Base-by-base conservation (phyloP, 2,888 invertebrate species). In the Coelopa pilipes region DNA sequence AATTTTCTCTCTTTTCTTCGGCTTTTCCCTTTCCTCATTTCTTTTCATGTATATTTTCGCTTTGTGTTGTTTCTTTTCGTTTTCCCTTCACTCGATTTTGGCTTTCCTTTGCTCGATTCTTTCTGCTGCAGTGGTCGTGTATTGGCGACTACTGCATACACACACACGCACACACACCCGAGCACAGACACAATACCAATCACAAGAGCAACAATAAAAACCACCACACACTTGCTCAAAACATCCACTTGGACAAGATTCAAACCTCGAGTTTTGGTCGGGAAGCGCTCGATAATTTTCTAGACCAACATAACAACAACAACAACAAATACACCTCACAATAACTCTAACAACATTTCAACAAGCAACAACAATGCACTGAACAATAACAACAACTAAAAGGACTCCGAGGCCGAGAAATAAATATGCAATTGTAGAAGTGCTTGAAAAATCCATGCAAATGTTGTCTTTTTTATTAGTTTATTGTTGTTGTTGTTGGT, bases 1-100 rank as follows among this genome's bases (percentile, higher is more conserved):
- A 68, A 45, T 68, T 68, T 53, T 45, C n/a, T 69, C 10, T 46
- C n/a, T 34, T 45, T 55, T 34, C 17, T 55, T 53, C 55, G 15
- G 24, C 17, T 53, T n/a, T 13, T 68, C 34, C n/a, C n/a, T 50
- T 12, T 45, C 17, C 21, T 59, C 9, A 24, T 55, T 21, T 12
- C 50, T 53, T 55, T 34, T 21, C 60, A 15, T 62, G n/a, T 66
- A 19, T 50, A 50, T 50, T 12, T 13, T 66, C n/a, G 17, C 49
- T 49, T 66, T 66, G 24, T 24, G 19, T 17, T 66, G 19, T 9
- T 34, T 62, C 34, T 34, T 7, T 34, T 15, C n/a, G 34, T 62
- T 13, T 34, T 62, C 34, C 34, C 34, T n/a, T 10, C 24, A 45
- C 21, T 59, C 19, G 24, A n/a, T n/a, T 62, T 62, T 21, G 11